Base-by-base conservation (phyloP, 2,888 invertebrate genomes). In the Galerucella nymphaeae region DNA sequence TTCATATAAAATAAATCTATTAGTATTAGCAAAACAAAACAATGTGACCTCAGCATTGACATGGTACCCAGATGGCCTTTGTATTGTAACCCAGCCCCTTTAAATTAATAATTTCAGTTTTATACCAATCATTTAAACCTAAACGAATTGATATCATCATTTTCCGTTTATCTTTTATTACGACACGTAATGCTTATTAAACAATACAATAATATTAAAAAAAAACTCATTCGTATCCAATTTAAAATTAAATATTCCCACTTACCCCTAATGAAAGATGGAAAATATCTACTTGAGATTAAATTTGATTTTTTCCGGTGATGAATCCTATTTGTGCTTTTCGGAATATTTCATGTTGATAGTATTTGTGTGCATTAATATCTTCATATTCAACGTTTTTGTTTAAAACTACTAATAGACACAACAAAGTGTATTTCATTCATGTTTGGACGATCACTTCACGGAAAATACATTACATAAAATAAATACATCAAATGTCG, bases 21-120 rank as follows among this genome's bases (percentile, higher is more conserved):
- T 38, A 58, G 30, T 41, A 62, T 23, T 59, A 66, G 66, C 71
- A 71, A 71, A 77, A 72, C 75, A 70, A 76, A 72, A 76, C 77
- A 78, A 73, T 66, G 71, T 80, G 81, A 81, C 82, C 82, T 81
- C 82, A 81, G 76, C 82, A 81, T 82, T 82, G 82, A 81, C 82
- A 82, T 69, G 45, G 61, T 70, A 64, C 48, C 65, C 70, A 71
- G 58, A 62, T 62, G 71, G 71, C 70, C 48, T 72, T 70, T 70
- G 64, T 50, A 68, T 18, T 18, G 48, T 61, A 58, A 64, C 63
- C 69, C 73, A 55, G 66, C 75, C 73, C 69, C 68, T 61, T 16
- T 61, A 61, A 42, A 61, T 16, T 41, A 38, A 18, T 18, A 18
- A 53, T 18, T 18, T 16, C 53, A 53, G 2, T 18, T 11, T 53